Percentiles rank a stretch among this genome's conserved stretches.
Conservation (phyloP, 1,140 invertebrate species). For the Atopsyche davidsoni region DNA sequence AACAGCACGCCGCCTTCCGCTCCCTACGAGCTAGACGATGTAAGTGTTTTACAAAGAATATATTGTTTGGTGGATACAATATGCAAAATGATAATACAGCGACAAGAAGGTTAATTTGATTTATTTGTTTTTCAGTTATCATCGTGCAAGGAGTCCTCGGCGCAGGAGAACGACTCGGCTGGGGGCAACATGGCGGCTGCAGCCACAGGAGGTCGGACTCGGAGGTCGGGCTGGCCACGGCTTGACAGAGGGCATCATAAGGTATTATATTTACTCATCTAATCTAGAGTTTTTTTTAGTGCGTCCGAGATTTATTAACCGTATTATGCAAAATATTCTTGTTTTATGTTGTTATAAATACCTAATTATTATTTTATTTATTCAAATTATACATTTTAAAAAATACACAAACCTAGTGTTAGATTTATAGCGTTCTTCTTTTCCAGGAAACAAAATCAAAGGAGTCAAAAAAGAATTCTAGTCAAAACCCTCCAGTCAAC, state of each 20-base stretch:
- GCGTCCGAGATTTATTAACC: no score
- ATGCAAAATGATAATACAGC: no score
- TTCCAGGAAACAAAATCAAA: conserved; percentile 44
- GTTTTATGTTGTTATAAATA: no score
- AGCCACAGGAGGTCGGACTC: conserved; percentile 8
- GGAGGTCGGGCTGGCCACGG: conserved; percentile 24
- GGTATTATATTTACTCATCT: no score
- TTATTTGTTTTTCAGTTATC: conserved; percentile 17
- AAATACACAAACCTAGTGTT: neutral
- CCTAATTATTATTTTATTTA: neutral
- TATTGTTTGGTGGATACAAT: neutral
- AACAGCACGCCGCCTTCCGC: conserved; percentile 22
- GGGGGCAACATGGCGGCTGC: neutral
- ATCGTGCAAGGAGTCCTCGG: conserved; percentile 27
- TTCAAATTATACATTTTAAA: neutral
- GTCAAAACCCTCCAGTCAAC: conserved; percentile 34
- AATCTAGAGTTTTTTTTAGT: no score
- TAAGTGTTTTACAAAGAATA: conserved; percentile 3
- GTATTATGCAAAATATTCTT: no score
- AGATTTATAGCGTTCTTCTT: conserved; percentile 3
- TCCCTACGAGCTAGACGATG: conserved; percentile 27
- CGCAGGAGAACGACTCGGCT: conserved; percentile 24
- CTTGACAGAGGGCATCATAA: conserved; percentile 24
- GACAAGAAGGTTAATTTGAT: neutral
- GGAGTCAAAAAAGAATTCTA: conserved; percentile 44